Base-by-base conservation (phyloP, 2,113 vertebrate genomes). In the Oceanites oceanicus region DNA sequence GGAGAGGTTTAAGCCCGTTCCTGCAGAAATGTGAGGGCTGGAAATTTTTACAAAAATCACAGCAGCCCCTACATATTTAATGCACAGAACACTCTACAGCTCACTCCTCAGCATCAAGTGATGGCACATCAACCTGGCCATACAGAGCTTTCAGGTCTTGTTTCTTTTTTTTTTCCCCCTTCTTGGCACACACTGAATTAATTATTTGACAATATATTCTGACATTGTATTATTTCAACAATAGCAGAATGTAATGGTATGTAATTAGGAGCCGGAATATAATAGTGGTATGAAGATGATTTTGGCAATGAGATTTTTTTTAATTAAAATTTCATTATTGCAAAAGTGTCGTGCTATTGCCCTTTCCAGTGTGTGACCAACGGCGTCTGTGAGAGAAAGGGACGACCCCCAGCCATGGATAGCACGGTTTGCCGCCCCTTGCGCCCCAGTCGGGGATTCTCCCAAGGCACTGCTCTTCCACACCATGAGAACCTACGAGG, bases 261-360 rank as follows among this genome's bases (percentile, higher is more conserved):
- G 44, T 91, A 87, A 91, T 96, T 91, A 92, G 59, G 63, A 94
- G 55, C 7, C 4, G 0, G 88, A 66, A 25, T 78, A 22, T 74
- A 82, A 42, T 29, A 76, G 55, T 38, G 42, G 25, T 42, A 86
- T 40, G 62, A 90, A 89, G 73, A 92, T 80, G 19, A 94, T 91
- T 92, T 92, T 49, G 15, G 8, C 73, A 71, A 55, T 23, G 13
- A 86, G 47, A 15, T 25, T 52, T 63, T 76, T 93, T 92, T 63
- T 10, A 72, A 85, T 92, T 91, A 94, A 94, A 81, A 94, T 96
- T 81, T 91, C 66, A 88, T 96, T 95, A 55, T 50, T 76, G 74
- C 13, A 12, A 29, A 88, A 80, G 66, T 66, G 23, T 74, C 1
- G 0, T 66, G 50, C 36, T 79, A 9, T 80, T 94, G 26, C 74